Base-by-base conservation (phyloP, 2,113 vertebrate species). In the Nothoprocta perdicaria region DNA sequence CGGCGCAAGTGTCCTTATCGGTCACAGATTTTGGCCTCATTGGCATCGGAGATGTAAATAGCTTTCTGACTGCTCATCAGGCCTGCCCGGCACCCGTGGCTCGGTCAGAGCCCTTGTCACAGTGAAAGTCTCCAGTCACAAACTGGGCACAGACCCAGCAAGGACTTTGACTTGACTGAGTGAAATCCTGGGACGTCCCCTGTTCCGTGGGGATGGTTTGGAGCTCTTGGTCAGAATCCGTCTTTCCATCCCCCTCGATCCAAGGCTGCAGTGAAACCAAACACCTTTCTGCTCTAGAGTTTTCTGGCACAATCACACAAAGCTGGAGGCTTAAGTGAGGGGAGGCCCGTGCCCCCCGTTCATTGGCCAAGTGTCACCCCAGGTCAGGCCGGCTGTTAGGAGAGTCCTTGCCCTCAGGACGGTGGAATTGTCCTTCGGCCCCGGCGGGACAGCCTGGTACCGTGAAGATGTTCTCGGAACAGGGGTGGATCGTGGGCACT, bases 1-100 rank as follows among this genome's bases (percentile, higher is more conserved):
- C 97, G 1, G 96, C 97, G 2, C 97, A 98, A 96, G 96, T 98
- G 97, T 96, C 98, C 91, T 93, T 98, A 95, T 97, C 98, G 2
- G 97, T 98, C 91, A 97, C 98, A 2, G 98, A 98, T 91, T 98
- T 98, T 65, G 98, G 98, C 94, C 95, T 97, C 69, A 97, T 99
- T 17, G 97, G 98, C 96, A 97, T 98, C 0, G 97, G 97, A 88
- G 97, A 98, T 19, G 97, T 98, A 92, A 97, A 97, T 86, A 97
- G 96, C 84, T 98, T 98, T 83, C 96, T 98, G 97, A 97, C 97
- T 53, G 81, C 98, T 38, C 97, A 94, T 31, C 90, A 97, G 38
- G 86, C 97, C 48, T 97, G 97, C 77, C 95, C 97, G 4, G 94
- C 97, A 6, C 95, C 97, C 1, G 94, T 98, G 95, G 97, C 98